Evolutionary conservation across 2,797 vertebrate genomes (phyloP).

Genomic region (Arrhamphus sclerolepis): DNA sequence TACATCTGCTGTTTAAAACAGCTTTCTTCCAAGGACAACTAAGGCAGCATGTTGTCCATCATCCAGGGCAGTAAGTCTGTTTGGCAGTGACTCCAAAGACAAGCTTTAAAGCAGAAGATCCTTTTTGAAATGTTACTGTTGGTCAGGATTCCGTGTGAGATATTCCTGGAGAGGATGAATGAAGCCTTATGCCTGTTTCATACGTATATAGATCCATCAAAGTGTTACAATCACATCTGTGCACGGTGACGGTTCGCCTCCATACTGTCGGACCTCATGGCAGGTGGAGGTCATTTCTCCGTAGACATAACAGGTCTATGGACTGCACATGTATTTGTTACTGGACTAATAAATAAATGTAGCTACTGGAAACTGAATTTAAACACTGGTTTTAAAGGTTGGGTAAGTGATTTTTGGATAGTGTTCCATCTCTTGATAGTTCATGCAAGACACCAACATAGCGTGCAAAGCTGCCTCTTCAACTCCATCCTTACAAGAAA

Average conservation of each 20-base stretch:
- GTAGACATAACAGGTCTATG: too few species aligned
- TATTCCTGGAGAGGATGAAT: conserved; percentile 44
- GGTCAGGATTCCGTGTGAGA: conserved; percentile 13
- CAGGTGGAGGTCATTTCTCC: too few species aligned
- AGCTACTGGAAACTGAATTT: too few species aligned
- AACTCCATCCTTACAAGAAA: too few species aligned
- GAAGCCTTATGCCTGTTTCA: conserved; percentile 39
- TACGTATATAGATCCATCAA: conserved; percentile 60
- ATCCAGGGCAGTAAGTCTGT: conserved; percentile 43
- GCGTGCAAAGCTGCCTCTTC: too few species aligned
- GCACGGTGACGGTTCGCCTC: background rate
- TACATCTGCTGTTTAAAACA: conserved; percentile 24
- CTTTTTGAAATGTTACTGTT: conserved; percentile 31
- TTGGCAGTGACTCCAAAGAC: conserved; percentile 47
- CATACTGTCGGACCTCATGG: too few species aligned
- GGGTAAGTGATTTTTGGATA: too few species aligned
- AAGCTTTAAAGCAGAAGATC: background rate
- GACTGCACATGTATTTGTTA: background rate
- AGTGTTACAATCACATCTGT: conserved; percentile 44
- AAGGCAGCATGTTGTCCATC: conserved; percentile 33
- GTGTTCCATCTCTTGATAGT: too few species aligned
- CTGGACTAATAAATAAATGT: conserved; percentile 10
- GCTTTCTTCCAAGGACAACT: conserved; percentile 20
- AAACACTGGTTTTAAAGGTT: too few species aligned
- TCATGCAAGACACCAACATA: too few species aligned